These are phyloP conservation scores for Cliona cf. orientalis DNA, from an alignment of 37 sponge, comb jelly and placozoan genomes.

Conservation along the genomic window DNA sequence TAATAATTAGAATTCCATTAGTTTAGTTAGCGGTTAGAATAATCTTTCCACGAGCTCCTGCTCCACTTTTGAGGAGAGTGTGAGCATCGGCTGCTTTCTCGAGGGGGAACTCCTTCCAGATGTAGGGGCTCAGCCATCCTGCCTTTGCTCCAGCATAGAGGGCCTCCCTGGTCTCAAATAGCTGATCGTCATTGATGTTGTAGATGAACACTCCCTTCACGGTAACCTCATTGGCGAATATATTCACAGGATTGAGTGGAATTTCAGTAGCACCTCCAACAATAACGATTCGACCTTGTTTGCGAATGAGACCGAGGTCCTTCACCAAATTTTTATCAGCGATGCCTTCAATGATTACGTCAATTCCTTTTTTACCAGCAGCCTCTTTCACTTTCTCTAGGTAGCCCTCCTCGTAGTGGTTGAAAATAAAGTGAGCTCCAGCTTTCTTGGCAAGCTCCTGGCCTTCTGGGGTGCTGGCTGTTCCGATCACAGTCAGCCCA, in stretches of 20 bases:
- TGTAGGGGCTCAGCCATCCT: slow-evolving; percentile 82
- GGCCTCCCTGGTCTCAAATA: slow-evolving; percentile 58
- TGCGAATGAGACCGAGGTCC: slow-evolving; percentile 70
- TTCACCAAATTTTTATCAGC: slow-evolving; percentile 77
- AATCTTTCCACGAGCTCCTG: slow-evolving; percentile 75
- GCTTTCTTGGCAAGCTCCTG: slow-evolving; percentile 53
- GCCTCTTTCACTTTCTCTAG: slow-evolving; percentile 35
- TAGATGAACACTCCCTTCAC: slow-evolving; percentile 70
- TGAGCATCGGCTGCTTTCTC: slow-evolving; percentile 79
- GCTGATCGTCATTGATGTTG: slow-evolving; percentile 35
- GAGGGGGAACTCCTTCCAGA: slow-evolving; percentile 74
- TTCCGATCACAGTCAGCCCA: slow-evolving; percentile 79
- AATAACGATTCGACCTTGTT: slow-evolving; percentile 67
- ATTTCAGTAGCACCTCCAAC: slow-evolving; percentile 76
- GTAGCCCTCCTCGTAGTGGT: slow-evolving; percentile 73
- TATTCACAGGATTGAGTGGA: slow-evolving; percentile 76
- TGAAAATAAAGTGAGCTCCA: slow-evolving; percentile 79
- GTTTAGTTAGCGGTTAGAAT: no score
- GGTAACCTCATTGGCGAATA: slow-evolving; percentile 63
- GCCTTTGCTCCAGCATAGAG: slow-evolving; percentile 61
- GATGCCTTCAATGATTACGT: slow-evolving; percentile 83
- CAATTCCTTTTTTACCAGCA: slow-evolving; percentile 43
- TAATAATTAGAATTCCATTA: no score
- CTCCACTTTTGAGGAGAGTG: slow-evolving; percentile 61
- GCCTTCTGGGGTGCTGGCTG: slow-evolving; percentile 79